Conservation (phyloP, 2,797 vertebrate genomes). For the Lophius americanus region DNA sequence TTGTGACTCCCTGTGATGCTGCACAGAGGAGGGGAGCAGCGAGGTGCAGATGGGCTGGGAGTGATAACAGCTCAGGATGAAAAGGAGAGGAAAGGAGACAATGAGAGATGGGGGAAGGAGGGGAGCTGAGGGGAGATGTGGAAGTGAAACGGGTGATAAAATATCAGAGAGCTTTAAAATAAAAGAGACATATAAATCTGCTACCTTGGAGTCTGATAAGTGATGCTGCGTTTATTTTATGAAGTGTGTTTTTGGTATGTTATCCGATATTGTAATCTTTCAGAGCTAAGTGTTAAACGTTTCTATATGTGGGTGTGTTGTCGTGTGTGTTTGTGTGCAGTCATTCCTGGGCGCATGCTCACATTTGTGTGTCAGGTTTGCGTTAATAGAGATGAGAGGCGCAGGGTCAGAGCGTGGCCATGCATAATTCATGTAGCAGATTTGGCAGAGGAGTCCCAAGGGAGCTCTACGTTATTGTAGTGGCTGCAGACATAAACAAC, state of each 20-base stretch:
- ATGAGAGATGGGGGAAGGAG: constrained; percentile 54
- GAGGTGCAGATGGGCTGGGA: constrained; percentile 71
- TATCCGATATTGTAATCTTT: constrained; percentile 13
- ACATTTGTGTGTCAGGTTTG: constrained; percentile 63
- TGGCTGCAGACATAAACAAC: constrained; percentile 82
- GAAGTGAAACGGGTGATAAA: constrained; percentile 70
- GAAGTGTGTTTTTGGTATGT: constrained; percentile 36
- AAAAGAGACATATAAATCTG: constrained; percentile 44
- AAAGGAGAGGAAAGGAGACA: constrained; percentile 67
- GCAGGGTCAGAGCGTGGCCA: constrained; percentile 75
- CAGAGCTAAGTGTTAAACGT: constrained; percentile 22
- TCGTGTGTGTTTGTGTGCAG: constrained; percentile 3
- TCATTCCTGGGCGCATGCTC: constrained; percentile 21
- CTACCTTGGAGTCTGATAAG: constrained; percentile 23
- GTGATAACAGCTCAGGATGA: constrained; percentile 72
- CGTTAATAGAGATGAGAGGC: constrained; percentile 84
- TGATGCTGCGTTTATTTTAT: constrained; percentile 21
- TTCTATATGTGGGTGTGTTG: constrained; percentile 34
- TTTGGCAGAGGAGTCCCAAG: constrained; percentile 79
- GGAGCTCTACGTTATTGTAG: constrained; percentile 79
- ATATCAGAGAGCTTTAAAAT: constrained; percentile 58
- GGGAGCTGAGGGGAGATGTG: constrained; percentile 39
- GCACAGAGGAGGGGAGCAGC: constrained; percentile 41
- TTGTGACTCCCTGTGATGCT: constrained; percentile 44
- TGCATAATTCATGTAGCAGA: constrained; percentile 84